These are phyloP conservation scores for Mesitornis unicolor DNA, from an alignment of 2,113 vertebrate species.

Conservation along the genomic window DNA sequence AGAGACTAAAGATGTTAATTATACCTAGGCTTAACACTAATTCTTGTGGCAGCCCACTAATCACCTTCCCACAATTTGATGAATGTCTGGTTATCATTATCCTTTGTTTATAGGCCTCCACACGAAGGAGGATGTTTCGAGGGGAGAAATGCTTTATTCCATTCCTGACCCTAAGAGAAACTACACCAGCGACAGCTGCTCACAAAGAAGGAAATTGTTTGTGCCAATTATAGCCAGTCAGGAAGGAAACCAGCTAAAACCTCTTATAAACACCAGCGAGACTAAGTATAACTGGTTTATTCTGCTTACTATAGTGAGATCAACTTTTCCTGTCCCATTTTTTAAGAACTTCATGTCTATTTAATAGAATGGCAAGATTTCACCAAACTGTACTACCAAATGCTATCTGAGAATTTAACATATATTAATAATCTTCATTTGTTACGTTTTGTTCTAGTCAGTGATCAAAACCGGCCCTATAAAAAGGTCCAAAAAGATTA, in stretches of 20 bases:
- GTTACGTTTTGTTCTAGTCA: neutral
- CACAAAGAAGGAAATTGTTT: slow-evolving; percentile 54
- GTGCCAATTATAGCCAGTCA: slow-evolving; percentile 57
- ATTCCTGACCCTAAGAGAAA: slow-evolving; percentile 5
- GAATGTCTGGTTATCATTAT: neutral
- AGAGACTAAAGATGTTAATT: slow-evolving; percentile 15
- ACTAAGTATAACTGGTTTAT: slow-evolving; percentile 59
- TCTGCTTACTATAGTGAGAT: slow-evolving; percentile 44
- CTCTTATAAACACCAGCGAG: slow-evolving; percentile 56
- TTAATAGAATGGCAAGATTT: neutral
- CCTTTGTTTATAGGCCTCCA: slow-evolving; percentile 41
- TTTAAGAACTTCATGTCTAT: neutral
- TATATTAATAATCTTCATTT: neutral
- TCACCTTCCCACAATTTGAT: neutral
- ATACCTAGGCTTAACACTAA: neutral
- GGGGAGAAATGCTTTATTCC: slow-evolving; percentile 40
- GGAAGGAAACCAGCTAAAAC: slow-evolving; percentile 50
- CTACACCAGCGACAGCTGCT: slow-evolving; percentile 24
- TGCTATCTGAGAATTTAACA: neutral
- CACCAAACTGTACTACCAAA: neutral
- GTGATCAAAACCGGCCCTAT: neutral
- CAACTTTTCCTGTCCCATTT: slow-evolving; percentile 30
- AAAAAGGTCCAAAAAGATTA: neutral
- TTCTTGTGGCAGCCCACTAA: slow-evolving; percentile 48
- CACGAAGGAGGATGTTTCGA: neutral